Base-by-base conservation (phyloP, 2,888 invertebrate genomes). In the Brachypalpus laphriformis region DNA sequence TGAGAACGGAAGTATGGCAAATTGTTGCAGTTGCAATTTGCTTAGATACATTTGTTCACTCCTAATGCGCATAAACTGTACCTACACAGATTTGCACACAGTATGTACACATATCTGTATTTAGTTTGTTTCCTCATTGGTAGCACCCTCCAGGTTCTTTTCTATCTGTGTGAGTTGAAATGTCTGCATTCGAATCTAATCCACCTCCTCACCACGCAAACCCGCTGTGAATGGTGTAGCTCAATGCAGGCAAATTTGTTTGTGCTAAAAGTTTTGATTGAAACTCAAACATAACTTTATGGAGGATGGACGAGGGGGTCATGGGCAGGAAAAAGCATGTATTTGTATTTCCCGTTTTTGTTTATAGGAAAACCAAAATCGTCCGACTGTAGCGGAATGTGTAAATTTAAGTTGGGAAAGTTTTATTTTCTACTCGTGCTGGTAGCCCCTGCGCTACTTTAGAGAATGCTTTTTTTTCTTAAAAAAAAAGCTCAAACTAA, bases 11-110 rank as follows among this genome's bases (percentile, higher is more conserved):
- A 78, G 80, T 68, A 80, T 83, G 71, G 83, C 68, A 83, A 83
- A 83, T 83, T 83, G 83, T 80, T 80, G 78, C 78, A 83, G 83
- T 80, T 74, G 78, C 78, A 83, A 78, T 80, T 83, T 83, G 83
- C 68, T 63, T 66, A 77, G 71, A 72, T 66, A 74, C 68, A 82
- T 81, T 74, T 81, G 74, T 74, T 61, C 71, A 42, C 66, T 72
- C 61, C 77, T 77, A 82, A 66, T 82, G 71, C 77, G 61, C 20
- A 65, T 61, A 63, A 56, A 71, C 31, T 47, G 11, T 59, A 40
- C 40, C 40, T 14, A 74, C 31, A 74, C 47, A 77, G 25, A 25
- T 56, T 16, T 22, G 7, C 28, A 20, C 37, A 34, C 6, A n/a
- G n/a, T 57, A 57, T 31, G 14, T 28, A 18, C 18, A 40, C 4